These are phyloP conservation scores for Mormyrops attenuatus DNA, from an alignment of 2,797 vertebrate genomes.

Conservation along the genomic window DNA sequence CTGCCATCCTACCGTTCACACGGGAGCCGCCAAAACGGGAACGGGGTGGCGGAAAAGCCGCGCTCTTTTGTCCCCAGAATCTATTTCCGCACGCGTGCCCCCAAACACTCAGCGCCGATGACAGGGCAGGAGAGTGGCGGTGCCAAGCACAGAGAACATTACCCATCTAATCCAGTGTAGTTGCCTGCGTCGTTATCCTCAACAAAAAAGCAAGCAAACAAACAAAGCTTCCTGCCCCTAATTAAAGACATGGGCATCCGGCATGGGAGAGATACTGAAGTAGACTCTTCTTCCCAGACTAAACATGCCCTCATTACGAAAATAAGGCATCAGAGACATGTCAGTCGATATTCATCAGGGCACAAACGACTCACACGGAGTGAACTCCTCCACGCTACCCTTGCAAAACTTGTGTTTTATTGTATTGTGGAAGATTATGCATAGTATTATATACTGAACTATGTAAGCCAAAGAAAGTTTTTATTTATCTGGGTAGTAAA, in stretches of 20 bases:
- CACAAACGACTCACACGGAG: neutral
- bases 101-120: neutral
- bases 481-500: neutral
- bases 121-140: neutral
- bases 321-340: conserved; percentile 39
- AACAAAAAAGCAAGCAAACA: conserved; percentile 40
- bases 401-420: neutral
- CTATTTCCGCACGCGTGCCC: neutral
- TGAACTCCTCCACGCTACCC: neutral
- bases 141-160: neutral
- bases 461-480: neutral
- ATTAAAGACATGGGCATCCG: conserved; percentile 36
- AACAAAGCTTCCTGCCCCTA: conserved; percentile 44
- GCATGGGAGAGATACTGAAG: conserved; percentile 27
- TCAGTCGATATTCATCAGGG: conserved; percentile 29
- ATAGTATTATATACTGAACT: neutral
- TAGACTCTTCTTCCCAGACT: conserved; percentile 37
- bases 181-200: conserved; percentile 47
- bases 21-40: neutral
- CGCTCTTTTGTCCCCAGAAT: neutral
- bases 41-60: neutral
- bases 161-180: conserved; percentile 17
- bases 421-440: neutral
- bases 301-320: conserved; percentile 34
- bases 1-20: neutral